Conservation (phyloP, 1,140 invertebrate species). For the Leucophenga varia region DNA sequence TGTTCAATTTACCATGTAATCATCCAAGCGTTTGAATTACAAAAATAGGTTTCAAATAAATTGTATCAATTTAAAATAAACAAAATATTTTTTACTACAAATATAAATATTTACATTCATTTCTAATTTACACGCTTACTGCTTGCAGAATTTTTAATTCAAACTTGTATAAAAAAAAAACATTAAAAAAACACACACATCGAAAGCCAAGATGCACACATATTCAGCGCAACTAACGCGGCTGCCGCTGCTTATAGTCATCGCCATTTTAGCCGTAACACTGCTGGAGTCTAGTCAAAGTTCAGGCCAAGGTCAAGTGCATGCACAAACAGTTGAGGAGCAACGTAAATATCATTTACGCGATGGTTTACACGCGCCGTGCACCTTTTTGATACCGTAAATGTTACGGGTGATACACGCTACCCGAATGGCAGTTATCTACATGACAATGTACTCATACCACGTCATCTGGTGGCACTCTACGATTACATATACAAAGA, state of each 20-base stretch:
- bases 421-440: conserved; percentile 41
- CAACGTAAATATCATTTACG: conserved; percentile 29
- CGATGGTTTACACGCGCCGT: conserved; percentile 38
- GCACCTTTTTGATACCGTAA: conserved; percentile 49
- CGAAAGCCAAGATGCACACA: conserved; percentile 3
- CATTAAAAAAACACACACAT: conserved; percentile 28
- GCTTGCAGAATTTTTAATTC: no score
- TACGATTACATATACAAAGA: conserved; percentile 43
- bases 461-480: conserved; percentile 31
- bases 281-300: no score
- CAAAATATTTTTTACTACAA: no score
- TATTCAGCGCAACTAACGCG: conserved; percentile 1
- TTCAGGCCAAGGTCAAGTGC: no score
- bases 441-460: conserved; percentile 39
- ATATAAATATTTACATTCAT: no score
- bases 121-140: no score
- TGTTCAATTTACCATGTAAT: no score
- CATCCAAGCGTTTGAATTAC: no score
- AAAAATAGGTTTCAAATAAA: no score
- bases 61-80: no score
- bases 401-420: conserved; percentile 29
- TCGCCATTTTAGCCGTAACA: conserved; percentile 26
- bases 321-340: no score
- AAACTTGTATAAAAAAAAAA: conserved; percentile 18
- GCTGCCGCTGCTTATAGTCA: conserved; percentile 27